Evolutionary conservation across 2,888 invertebrate species (phyloP).

Genomic region (Pseudanteris insignis): DNA sequence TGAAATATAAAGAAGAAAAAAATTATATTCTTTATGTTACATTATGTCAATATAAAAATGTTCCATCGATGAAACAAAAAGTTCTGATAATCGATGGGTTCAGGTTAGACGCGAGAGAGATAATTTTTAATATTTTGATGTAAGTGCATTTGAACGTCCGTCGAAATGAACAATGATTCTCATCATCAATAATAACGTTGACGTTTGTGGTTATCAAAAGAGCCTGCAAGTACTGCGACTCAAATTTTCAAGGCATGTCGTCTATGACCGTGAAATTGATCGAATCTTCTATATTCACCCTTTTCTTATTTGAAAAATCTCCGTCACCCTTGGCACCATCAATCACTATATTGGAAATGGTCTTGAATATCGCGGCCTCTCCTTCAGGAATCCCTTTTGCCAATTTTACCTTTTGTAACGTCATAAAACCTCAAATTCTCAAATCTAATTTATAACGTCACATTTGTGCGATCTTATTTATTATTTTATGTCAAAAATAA

Average conservation of each 20-base stretch:
- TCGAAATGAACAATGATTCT: background rate
- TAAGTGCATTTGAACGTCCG: background rate
- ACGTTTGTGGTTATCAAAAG: background rate
- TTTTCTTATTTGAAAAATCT: constrained; percentile 39
- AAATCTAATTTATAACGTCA: constrained; percentile 29
- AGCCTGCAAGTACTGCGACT: constrained; percentile 3
- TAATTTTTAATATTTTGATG: too few relatives aligned
- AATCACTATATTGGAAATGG: constrained; percentile 41
- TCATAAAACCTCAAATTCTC: constrained; percentile 32
- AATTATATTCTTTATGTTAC: too few relatives aligned
- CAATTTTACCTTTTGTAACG: constrained; percentile 10
- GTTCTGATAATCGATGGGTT: too few relatives aligned
- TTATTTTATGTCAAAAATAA: too few relatives aligned
- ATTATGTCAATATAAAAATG: too few relatives aligned
- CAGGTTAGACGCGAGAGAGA: too few relatives aligned
- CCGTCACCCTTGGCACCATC: constrained; percentile 34
- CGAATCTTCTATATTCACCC: constrained; percentile 23
- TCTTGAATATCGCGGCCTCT: constrained; percentile 35
- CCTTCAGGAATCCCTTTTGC: constrained; percentile 20
- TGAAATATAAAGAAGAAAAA: too few relatives aligned
- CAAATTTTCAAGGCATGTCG: constrained; percentile 28
- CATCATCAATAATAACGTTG: constrained; percentile 2
- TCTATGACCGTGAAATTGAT: constrained; percentile 40
- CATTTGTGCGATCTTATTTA: too few relatives aligned
- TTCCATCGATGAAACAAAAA: too few relatives aligned